These are phyloP conservation scores for Ctenosaura bakeri DNA, from an alignment of 2,797 vertebrate genomes.

Conservation along the genomic window DNA sequence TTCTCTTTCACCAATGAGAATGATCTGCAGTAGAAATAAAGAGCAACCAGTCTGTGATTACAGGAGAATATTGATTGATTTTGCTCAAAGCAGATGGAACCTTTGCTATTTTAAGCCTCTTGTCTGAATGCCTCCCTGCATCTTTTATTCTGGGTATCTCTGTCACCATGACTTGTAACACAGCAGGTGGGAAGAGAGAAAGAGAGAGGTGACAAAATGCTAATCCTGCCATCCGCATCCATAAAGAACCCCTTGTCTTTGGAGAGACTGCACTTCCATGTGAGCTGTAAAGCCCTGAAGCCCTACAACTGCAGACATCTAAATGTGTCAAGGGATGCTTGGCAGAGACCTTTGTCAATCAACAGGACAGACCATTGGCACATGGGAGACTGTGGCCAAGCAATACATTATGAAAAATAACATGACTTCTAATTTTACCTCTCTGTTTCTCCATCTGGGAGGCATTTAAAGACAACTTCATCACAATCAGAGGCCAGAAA, in stretches of 20 bases:
- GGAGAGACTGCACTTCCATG: neutral
- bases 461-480: neutral
- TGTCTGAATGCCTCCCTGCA: slow-evolving; percentile 1
- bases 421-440: neutral
- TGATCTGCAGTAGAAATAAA: slow-evolving; percentile 24
- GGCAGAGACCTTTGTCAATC: neutral
- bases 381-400: neutral
- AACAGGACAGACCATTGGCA: neutral
- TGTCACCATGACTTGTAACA: neutral
- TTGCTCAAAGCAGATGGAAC: slow-evolving; percentile 22
- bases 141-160: slow-evolving; percentile 14
- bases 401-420: neutral
- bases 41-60: slow-evolving; percentile 17
- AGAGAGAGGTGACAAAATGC: slow-evolving; percentile 1
- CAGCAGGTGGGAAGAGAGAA: neutral
- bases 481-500: too few relatives aligned
- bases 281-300: neutral
- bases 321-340: neutral
- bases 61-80: slow-evolving; percentile 5
- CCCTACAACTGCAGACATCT: neutral
- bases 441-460: neutral
- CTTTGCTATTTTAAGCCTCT: slow-evolving; percentile 27
- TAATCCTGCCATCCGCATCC: neutral
- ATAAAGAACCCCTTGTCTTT: neutral
- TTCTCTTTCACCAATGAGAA: neutral